phyloP scores from a whole-genome alignment of 1,140 invertebrate genomes.

The Aphelenchoides avenae region DNA sequence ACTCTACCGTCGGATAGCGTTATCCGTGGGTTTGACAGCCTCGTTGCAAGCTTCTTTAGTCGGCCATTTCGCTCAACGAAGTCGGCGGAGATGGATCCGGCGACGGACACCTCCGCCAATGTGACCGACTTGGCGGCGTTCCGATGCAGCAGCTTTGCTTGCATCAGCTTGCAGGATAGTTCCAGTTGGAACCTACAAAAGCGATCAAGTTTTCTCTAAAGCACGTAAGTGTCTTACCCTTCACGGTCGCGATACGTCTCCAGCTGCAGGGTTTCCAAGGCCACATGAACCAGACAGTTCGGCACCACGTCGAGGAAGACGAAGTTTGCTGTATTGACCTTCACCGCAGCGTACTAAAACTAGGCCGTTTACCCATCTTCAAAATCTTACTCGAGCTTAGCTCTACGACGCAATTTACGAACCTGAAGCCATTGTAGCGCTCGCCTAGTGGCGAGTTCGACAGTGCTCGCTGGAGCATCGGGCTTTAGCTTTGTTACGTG shows the following conservation, averaged over 20 bases:
- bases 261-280: conserved; percentile 55
- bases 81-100: conserved; percentile 32
- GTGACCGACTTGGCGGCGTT: conserved; percentile 4
- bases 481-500: no score
- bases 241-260: conserved; percentile 48
- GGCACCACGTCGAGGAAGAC: conserved; percentile 60
- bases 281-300: conserved; percentile 59
- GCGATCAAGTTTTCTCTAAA: no score
- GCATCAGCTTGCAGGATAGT: conserved; percentile 32
- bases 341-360: conserved; percentile 56
- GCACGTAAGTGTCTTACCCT: conserved; percentile 14
- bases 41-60: conserved; percentile 25
- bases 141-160: conserved; percentile 40
- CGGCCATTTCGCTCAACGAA: conserved; percentile 9
- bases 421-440: conserved; percentile 15
- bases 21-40: conserved; percentile 25
- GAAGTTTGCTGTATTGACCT: conserved; percentile 57
- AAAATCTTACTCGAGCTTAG: neutral
- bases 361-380: neutral
- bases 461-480: conserved; percentile 1
- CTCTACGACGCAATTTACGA: neutral
- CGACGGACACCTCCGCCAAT: conserved; percentile 21
- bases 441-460: neutral
- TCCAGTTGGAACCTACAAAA: conserved; percentile 37
- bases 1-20: conserved; percentile 27